Percentiles rank a stretch among this genome's conserved stretches.
Conservation (phyloP, 2,888 invertebrate species). For the Rhagonycha fulva region DNA sequence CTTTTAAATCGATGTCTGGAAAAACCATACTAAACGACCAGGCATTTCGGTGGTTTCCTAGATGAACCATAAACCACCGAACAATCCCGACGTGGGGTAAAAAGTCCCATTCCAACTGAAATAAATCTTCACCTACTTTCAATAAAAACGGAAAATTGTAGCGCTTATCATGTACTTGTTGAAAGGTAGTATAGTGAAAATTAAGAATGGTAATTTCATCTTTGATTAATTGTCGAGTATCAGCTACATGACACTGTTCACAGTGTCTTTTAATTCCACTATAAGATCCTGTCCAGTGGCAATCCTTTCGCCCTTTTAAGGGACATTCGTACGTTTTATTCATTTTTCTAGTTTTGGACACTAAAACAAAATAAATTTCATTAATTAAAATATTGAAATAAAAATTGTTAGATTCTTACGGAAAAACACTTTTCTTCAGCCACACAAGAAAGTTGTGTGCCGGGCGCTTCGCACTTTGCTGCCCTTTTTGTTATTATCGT, state of each 20-base stretch:
- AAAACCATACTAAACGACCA: neutral
- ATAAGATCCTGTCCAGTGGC: neutral
- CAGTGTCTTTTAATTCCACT: neutral
- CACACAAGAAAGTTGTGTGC: no score
- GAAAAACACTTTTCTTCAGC: neutral
- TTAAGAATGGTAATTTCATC: neutral
- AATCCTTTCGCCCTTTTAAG: neutral
- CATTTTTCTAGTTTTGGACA: neutral
- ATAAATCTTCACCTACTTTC: neutral
- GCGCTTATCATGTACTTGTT: neutral
- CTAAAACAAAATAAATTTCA: neutral
- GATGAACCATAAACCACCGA: neutral
- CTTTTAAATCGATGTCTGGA: neutral
- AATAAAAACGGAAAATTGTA: neutral
- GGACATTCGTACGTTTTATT: neutral
- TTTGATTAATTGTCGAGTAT: neutral
- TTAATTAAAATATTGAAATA: no score
- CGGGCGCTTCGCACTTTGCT: no score
- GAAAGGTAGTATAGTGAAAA: neutral
- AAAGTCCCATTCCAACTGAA: neutral
- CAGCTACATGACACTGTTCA: neutral
- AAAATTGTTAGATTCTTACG: neutral
- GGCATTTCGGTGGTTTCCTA: neutral
- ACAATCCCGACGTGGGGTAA: neutral
- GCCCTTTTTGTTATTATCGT: neutral